Base-by-base conservation (phyloP, 2,113 vertebrate species). In the Grammomys dolichurus region DNA sequence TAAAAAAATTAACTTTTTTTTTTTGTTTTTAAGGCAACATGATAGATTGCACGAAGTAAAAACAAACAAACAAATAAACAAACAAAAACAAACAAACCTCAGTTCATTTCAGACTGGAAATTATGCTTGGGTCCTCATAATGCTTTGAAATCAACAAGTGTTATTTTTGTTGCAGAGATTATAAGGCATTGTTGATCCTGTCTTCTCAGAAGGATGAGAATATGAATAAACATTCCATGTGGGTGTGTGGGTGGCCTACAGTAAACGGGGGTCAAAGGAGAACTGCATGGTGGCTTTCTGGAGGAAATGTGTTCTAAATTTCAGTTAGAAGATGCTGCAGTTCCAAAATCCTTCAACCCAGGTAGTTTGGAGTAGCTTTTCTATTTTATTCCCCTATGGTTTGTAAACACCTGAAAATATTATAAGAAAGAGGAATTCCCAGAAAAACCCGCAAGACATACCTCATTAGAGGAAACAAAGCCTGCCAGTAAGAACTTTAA, bases 11-110 rank as follows among this genome's bases (percentile, higher is more conserved):
- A 33, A 80, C 43, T 86, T 60, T 75, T 87, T n/a, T 60, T 95
- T 95, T 97, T 96, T 76, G 82, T 87, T 96, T 96, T 92, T 69
- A 96, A 97, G 92, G 81, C 13, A 84, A 77, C 10, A 22, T 88
- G 36, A 92, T 75, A 63, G 70, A 90, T 46, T 87, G 0, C 58
- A 85, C 26, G 7, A 82, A 91, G 63, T 22, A 43, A 19, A 69
- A 91, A 91, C 89, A 69, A 51, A 51, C 51, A 51, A 51, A 51
- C 1, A 60, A 60, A 63, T 1, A 65, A 33, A 33, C 24, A 65
- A 75, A 43, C 24, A 5, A 75, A 43, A 22, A 51, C 31, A 43
- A 6, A 48, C 24, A 33, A 67, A 72, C 33, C 31, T 84, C 5
- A 69, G 24, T 65, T 85, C 46, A 19, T 90, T 86, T 89, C 70